Base-by-base conservation (phyloP, 1,140 invertebrate genomes). In the Drosophila suzukii region DNA sequence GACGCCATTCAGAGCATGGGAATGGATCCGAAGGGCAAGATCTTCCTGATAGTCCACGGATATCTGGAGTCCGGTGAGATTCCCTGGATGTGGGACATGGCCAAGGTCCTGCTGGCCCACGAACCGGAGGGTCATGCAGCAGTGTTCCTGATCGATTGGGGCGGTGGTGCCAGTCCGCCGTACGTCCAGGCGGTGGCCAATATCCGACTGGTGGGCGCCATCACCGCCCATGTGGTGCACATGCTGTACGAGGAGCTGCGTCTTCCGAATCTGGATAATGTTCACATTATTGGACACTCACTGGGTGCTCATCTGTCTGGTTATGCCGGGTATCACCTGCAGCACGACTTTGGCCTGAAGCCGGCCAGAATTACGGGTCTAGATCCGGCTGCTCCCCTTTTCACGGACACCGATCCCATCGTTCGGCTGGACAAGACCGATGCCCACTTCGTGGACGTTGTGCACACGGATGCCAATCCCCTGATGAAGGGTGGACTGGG, bases 311-410 rank as follows among this genome's bases (percentile, higher is more conserved):
- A 99, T 93, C 93, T 97, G 7, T 95, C 95, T 53, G 97, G 97
- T 6, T 98, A 98, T 90, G 94, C 96, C 12, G 97, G 97, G 1
- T 95, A 95, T 75, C 94, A 94, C 24, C 91, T 98, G 43, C 94
- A 95, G 92, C 94, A 93, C 67, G 94, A 94, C 72, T 96, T 95
- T 73, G 94, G 94, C 56, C 80, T 96, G 4, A 95, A 93, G 67
- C 75, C 97, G n/a, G 96, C 95, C 13, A 91, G 95, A 46, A 95
- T 95, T 75, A 93, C 94, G 92, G 97, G 97, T 2, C 83, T 99
- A 75, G 98, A 99, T 93, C 98, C 98, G 0, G 98, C 98, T 0
- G 97, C 97, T 62, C 98, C 98, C 0, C 96, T 98, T 89, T 99
- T 99, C 93, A 96, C 96, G 75, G 95, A 96, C 70, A 96, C 97